A percentile compares a stretch with the other conserved stretches of the same genome.
phyloP scores from a whole-genome alignment of 2,113 vertebrate genomes.

The Eclectus roratus region DNA sequence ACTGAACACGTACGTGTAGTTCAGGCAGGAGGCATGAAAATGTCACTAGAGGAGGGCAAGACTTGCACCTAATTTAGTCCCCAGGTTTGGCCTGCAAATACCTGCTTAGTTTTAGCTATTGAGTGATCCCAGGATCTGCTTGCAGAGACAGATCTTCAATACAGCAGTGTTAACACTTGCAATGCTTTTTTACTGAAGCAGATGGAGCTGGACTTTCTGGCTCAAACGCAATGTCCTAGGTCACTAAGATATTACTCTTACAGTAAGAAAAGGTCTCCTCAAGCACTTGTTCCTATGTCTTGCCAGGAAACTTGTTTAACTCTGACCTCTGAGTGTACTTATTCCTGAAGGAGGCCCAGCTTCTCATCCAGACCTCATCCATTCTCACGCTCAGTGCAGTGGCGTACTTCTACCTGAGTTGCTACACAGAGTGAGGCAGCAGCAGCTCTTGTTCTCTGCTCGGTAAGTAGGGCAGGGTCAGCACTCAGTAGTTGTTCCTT shows the following conservation, averaged over 20 bases:
- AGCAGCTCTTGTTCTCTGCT: background rate
- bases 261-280: background rate
- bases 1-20: rapidly evolving
- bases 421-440: background rate
- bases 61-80: background rate
- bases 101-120: background rate
- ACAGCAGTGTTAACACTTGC: background rate
- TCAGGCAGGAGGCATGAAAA: background rate
- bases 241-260: background rate
- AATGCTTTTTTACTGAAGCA: too few relatives aligned
- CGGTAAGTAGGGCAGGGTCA: background rate
- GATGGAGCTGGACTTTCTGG: background rate
- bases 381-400: rapidly evolving
- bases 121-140: background rate
- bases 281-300: background rate
- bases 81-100: background rate
- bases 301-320: background rate
- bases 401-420: rapidly evolving
- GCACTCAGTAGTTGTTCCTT: background rate
- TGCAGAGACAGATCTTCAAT: background rate
- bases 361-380: background rate
- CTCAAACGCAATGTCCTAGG: background rate
- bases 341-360: background rate
- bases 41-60: background rate
- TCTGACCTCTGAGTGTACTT: background rate